A percentile compares a stretch with the other conserved stretches of the same genome.
Evolutionary conservation across 1,140 invertebrate genomes (phyloP).

Genomic region (Drosophila bocqueti): DNA sequence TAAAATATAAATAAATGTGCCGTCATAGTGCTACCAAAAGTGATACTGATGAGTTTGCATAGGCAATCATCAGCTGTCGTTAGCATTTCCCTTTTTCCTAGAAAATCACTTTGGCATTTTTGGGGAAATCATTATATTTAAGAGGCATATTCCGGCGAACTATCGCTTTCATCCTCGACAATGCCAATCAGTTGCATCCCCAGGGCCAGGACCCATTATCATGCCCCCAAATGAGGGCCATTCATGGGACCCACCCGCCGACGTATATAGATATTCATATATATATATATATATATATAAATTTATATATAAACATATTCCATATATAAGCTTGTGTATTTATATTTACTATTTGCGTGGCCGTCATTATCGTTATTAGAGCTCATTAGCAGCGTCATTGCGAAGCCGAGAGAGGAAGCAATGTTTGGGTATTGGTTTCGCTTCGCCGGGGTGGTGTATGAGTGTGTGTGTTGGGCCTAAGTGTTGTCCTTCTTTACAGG

Average conservation of each 20-base stretch:
- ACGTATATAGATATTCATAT: slow-evolving; percentile 1
- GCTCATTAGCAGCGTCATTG: slow-evolving; percentile 71
- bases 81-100: slow-evolving; percentile 3
- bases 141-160: slow-evolving; percentile 55
- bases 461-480: slow-evolving; percentile 15
- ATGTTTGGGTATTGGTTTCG: slow-evolving; percentile 14
- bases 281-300: neutral
- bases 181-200: slow-evolving; percentile 54
- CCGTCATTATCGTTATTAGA: slow-evolving; percentile 75
- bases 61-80: slow-evolving; percentile 14
- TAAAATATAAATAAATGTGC: neutral
- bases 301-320: slow-evolving; percentile 24
- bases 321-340: slow-evolving; percentile 29
- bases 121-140: slow-evolving; percentile 60
- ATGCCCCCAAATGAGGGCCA: slow-evolving; percentile 42
- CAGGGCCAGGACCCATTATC: slow-evolving; percentile 36
- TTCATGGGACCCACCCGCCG: slow-evolving; percentile 42
- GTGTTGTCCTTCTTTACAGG: slow-evolving; percentile 28
- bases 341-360: slow-evolving; percentile 61
- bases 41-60: slow-evolving; percentile 13
- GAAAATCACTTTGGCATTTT: slow-evolving; percentile 52
- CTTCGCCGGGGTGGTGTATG: slow-evolving; percentile 2
- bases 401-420: slow-evolving; percentile 25
- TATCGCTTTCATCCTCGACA: slow-evolving; percentile 50
- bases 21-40: neutral